Evolutionary conservation across 2,797 vertebrate genomes (phyloP), one percentile per base, ranked within the genome.

Genomic region (Ficedula albicollis): DNA sequence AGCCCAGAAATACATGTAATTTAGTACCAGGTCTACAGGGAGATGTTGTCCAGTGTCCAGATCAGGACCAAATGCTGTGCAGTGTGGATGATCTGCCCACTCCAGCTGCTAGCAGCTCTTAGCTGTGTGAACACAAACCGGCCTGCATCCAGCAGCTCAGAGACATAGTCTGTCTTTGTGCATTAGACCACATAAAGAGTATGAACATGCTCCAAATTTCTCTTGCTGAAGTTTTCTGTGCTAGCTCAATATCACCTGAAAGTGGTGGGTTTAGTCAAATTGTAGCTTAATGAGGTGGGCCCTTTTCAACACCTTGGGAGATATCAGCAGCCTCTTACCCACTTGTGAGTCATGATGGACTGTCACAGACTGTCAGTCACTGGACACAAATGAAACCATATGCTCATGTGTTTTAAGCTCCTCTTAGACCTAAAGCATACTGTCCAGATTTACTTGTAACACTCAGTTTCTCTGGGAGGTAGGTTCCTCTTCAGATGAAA

Each of bases 61-160:
- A 59, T 14, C 14, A 75, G 38, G 46, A 56, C 58, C 54, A 72
- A 39, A 30, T 1, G 1, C 15, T 60, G 19, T 10, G 21, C 19
- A 52, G 7, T 2, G 2, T 6, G 44, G 20, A 14, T 1, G 1
- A 9, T 64, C 34, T 81, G 27, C 12, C 23, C 6, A 3, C 15
- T 56, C 16, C 7, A 56, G 44, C 49, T 4, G 3, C 23, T 43
- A 29, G 19, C 58, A 87, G n/a, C 15, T 58, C 27, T 38, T 30
- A 36, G 7, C 21, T 84, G 18, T 60, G 30, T 29, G 11, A 82
- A 15, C 20, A 66, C 4, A 64, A 68, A n/a, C 14, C 43, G 84
- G 26, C 8, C 39, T 76, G 30, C 3, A 63, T 55, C 41, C 76
- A 41, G 13, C 11, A 56, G 9, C 27, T 44, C 44, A 63, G 59